Evolutionary conservation across 2,113 vertebrate genomes (phyloP), one percentile per base, ranked within the genome.

Genomic region (Zonotrichia leucophrys): DNA sequence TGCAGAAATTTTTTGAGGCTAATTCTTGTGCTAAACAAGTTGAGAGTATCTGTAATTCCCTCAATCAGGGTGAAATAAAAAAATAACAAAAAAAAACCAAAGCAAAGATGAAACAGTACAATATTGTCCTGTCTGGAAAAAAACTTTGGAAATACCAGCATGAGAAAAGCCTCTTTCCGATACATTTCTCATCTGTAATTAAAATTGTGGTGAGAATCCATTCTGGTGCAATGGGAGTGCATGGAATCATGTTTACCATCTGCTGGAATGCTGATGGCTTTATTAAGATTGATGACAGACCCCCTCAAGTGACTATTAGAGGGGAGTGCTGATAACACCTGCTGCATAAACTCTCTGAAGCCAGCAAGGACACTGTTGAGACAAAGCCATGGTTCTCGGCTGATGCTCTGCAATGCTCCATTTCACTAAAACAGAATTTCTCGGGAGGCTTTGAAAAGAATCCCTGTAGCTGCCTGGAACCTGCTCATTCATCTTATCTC

Each of bases 201-300:
- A 84, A 97, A 96, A 96, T 83, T 84, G 79, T 70, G 63, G 84
- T 83, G 50, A 80, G 95, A 95, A 84, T 59, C 69, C 62, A 39
- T 92, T 67, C 41, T 84, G 68, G 22, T 78, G 55, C 77, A 92
- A 37, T 93, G 44, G 39, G 79, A 94, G 60, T 87, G 37, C 49
- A 94, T 86, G 82, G 88, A 91, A 93, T 91, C 92, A 21, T 87
- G 62, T 72, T 55, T 68, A 70, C 35, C 70, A 95, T 93, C 95
- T 96, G 83, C 73, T 95, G 55, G 86, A 94, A 95, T 88, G 77
- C 86, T 91, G 59, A 89, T 87, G 73, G 58, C 70, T 62, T 86
- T 95, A 94, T 87, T 49, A 84, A 95, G 74, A 95, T 87, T 87
- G 68, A 96, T 95, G 92, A 90, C 90, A 94, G 91, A 16, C 21